Evolutionary conservation across 1,140 invertebrate genomes (phyloP), one percentile per base, ranked within the genome.

Genomic region (Diorhabda sublineata): DNA sequence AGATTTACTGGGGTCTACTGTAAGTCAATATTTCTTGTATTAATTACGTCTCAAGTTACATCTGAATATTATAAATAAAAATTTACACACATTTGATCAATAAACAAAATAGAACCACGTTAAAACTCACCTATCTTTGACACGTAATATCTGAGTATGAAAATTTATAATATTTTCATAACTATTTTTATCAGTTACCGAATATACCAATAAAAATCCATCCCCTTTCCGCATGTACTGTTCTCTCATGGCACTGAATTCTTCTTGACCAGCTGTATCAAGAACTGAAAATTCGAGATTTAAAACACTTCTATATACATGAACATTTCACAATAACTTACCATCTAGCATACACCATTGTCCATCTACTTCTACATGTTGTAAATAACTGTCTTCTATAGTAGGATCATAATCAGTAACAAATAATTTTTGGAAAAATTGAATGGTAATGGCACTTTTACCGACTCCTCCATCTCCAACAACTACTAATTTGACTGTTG

Each of bases 171-270:
- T 91, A 78, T 93, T 92, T 80, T 91, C 89, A 79, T 90, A 93
- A 74, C 92, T 95, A 79, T 96, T 91, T 80, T 90, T 88, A 79
- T 96, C 94, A 2, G 93, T 96, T 9, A 97, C 93, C 2, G 94
- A 95, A 83, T 95, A 97, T 64, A 96, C 92, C 45, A 95, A 85
- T 41, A 97, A 85, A 84, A 97, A 97, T n/a, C 95, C 95, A 82
- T 97, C 94, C 42, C 95, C 95, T 84, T 96, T 95, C 72, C 94
- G 84, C 92, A 97, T 95, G 79, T 97, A 97, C 82, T 97, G 95
- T 82, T 97, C 95, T 71, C 94, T 84, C 94, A 96, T 96, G 8
- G 94, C 93, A 79, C 91, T 93, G 82, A 96, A 97, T 84, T 97
- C 94, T 78, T 96, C 95, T 83, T 97, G 95, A 4, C 94, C 95